Evolutionary conservation across 1,140 invertebrate species (phyloP).

Genomic region (Pristionchus pacificus): DNA sequence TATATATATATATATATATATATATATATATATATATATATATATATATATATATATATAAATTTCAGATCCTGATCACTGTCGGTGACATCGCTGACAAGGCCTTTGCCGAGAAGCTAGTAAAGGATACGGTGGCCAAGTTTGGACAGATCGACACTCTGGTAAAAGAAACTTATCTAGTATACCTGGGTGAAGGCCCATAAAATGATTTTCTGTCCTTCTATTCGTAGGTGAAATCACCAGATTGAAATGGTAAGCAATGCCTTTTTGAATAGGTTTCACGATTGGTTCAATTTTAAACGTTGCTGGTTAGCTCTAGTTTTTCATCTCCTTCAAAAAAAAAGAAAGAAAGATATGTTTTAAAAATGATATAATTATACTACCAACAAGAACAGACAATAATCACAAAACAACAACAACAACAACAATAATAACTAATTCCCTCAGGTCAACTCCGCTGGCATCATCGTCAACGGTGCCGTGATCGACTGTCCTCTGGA

Average conservation of each 20-base stretch:
- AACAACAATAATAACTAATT: constrained; percentile 3
- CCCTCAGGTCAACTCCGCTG: constrained; percentile 75
- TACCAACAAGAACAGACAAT: background rate
- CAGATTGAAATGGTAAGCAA: too few species aligned
- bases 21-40: too few species aligned
- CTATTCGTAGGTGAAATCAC: background rate
- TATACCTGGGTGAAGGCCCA: background rate
- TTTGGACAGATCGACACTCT: constrained; percentile 34
- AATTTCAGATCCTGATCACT: constrained; percentile 45
- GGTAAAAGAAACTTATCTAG: constrained; percentile 13
- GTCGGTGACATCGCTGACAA: constrained; percentile 43
- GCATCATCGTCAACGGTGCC: constrained; percentile 73
- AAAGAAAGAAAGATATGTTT: too few species aligned
- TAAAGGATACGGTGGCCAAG: constrained; percentile 23
- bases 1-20: too few species aligned
- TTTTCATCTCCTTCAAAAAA: too few species aligned
- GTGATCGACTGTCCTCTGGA: constrained; percentile 78
- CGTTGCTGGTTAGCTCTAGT: too few species aligned
- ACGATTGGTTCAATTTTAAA: too few species aligned
- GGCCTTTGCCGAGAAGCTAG: constrained; percentile 17
- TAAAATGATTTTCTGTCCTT: background rate
- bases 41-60: too few species aligned
- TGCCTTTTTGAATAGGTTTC: too few species aligned
- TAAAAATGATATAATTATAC: too few species aligned
- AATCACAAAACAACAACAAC: background rate